A percentile compares a stretch with the other conserved stretches of the same genome.
Evolutionary conservation across 1,140 invertebrate species (phyloP).

Genomic region (Panagrolaimus sp.): DNA sequence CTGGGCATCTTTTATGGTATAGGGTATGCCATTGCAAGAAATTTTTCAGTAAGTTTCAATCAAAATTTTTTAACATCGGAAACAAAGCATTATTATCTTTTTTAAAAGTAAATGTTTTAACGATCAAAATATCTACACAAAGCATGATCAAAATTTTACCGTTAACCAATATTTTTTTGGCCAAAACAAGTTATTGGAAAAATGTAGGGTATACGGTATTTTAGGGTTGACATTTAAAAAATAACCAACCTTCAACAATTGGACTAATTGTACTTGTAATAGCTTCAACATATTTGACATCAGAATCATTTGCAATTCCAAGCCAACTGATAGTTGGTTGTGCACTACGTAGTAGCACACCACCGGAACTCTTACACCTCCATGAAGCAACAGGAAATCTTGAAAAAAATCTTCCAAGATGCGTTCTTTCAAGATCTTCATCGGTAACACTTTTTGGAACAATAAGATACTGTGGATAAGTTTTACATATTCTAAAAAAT

Average conservation of each 20-base stretch:
- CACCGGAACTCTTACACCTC: slow-evolving; percentile 80
- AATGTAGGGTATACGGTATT: too few species aligned
- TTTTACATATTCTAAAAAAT: slow-evolving; percentile 68
- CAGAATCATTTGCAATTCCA: slow-evolving; percentile 17
- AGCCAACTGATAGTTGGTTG: slow-evolving; percentile 62
- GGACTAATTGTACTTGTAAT: slow-evolving; percentile 14
- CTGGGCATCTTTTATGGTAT: too few species aligned
- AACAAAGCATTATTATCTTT: too few species aligned
- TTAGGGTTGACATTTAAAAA: too few species aligned
- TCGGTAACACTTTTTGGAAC: slow-evolving; percentile 80
- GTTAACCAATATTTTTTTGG: too few species aligned
- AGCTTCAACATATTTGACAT: slow-evolving; percentile 10
- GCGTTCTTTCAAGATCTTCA: slow-evolving; percentile 72
- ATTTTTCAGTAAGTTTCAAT: too few species aligned
- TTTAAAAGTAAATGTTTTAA: too few species aligned
- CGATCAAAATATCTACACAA: too few species aligned
- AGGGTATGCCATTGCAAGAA: too few species aligned
- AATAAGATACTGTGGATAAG: slow-evolving; percentile 79
- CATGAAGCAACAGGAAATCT: slow-evolving; percentile 86
- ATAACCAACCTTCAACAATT: slow-evolving; percentile 14
- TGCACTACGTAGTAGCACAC: slow-evolving; percentile 82
- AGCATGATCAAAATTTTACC: too few species aligned
- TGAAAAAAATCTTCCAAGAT: slow-evolving; percentile 72
- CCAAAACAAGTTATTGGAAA: too few species aligned
- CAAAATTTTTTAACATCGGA: too few species aligned